These are phyloP conservation scores for Heliconius aoede DNA, from an alignment of 2,888 invertebrate species.

Conservation along the genomic window DNA sequence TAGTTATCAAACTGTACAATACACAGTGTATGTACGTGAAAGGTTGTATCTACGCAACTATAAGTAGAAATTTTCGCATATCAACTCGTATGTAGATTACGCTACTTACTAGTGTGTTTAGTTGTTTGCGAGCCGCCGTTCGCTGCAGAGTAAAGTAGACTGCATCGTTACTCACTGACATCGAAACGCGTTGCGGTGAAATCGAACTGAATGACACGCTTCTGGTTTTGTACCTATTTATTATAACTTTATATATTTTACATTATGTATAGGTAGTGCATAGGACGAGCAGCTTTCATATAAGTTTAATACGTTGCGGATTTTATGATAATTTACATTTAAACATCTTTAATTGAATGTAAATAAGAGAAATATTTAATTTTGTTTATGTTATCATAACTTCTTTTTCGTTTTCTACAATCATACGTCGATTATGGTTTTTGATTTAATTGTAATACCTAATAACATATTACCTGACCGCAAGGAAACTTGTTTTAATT, in stretches of 20 bases:
- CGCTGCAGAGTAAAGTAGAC: constrained; percentile 44
- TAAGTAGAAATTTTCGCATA: constrained; percentile 37
- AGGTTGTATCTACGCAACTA: constrained; percentile 11
- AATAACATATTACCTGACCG: not conserved
- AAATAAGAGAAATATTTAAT: not conserved
- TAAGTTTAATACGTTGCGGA: not conserved
- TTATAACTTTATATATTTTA: constrained; percentile 39
- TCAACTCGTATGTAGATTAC: constrained; percentile 47
- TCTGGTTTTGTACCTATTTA: constrained; percentile 48
- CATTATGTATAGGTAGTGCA: constrained; percentile 16
- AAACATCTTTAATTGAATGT: no score
- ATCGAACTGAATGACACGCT: constrained; percentile 61
- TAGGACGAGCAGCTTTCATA: not conserved
- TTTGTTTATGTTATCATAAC: not conserved
- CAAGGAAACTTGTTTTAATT: not conserved
- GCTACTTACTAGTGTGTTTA: constrained; percentile 43
- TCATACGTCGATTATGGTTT: not conserved
- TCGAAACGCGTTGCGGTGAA: constrained; percentile 63
- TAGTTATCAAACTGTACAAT: not conserved
- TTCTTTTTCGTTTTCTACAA: no score
- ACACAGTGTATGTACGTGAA: constrained; percentile 16
- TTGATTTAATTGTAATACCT: not conserved
- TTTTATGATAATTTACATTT: no score
- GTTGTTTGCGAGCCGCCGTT: constrained; percentile 39
- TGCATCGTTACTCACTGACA: constrained; percentile 68